Percentiles rank a stretch among this genome's conserved stretches.
These are phyloP conservation scores for Oncorhynchus clarkii DNA, from an alignment of 2,113 vertebrate genomes.

Conservation along the genomic window DNA sequence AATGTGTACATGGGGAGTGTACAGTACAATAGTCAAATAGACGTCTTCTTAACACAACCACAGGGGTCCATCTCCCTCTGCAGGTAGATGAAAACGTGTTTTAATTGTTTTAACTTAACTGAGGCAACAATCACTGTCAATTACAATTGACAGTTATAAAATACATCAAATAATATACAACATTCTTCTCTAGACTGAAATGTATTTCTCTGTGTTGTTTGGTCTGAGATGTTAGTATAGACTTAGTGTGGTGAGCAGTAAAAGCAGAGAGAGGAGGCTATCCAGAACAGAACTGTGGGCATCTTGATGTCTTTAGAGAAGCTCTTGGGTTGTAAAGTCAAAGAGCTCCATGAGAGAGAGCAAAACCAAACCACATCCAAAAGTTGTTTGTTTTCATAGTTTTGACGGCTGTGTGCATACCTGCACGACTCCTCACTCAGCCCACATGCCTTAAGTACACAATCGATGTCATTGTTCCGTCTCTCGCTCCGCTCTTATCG, in stretches of 20 bases:
- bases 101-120: too few relatives aligned
- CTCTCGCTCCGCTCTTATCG: constrained; percentile 21
- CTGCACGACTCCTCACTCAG: constrained; percentile 48
- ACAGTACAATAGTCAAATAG: background rate
- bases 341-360: constrained; percentile 7
- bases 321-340: background rate
- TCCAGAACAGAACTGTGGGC: background rate
- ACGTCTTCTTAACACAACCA: background rate
- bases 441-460: constrained; percentile 36
- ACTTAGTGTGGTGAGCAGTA: background rate
- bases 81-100: background rate
- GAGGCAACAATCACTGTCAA: too few relatives aligned
- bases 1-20: background rate
- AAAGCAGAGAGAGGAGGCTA: background rate
- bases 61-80: background rate
- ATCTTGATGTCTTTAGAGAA: background rate
- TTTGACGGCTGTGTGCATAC: constrained; percentile 44
- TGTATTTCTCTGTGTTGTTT: too few relatives aligned
- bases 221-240: too few relatives aligned
- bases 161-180: too few relatives aligned
- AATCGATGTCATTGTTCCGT: constrained; percentile 45
- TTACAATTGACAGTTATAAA: too few relatives aligned
- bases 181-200: too few relatives aligned
- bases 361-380: constrained; percentile 17
- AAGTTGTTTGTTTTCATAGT: constrained; percentile 48